Percentiles rank a stretch among this genome's conserved stretches.
phyloP scores from a whole-genome alignment of 2,797 vertebrate species.

The Gymnothorax javanicus region DNA sequence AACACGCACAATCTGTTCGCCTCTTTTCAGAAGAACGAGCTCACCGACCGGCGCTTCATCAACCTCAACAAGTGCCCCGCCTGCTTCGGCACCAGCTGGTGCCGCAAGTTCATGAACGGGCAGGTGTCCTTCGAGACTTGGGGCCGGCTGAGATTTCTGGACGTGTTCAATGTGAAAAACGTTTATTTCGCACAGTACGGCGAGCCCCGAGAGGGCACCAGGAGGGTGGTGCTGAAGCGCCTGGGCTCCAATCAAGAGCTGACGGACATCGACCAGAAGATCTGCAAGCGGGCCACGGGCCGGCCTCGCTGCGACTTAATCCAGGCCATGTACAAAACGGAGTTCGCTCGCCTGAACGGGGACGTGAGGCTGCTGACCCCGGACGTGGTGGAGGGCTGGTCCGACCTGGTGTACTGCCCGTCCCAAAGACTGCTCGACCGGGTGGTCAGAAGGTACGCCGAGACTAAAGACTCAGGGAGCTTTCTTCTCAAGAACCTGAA shows the following conservation, averaged over 20 bases:
- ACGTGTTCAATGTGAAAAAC: slow-evolving; percentile 97
- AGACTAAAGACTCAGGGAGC: slow-evolving; percentile 98
- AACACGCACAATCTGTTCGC: slow-evolving; percentile 96
- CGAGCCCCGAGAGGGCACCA: slow-evolving; percentile 93
- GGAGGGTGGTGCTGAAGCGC: slow-evolving; percentile 92
- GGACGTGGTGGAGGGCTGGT: slow-evolving; percentile 97
- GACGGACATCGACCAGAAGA: slow-evolving; percentile 93
- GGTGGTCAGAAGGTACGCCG: slow-evolving; percentile 92
- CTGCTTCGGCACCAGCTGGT: slow-evolving; percentile 99
- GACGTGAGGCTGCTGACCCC: slow-evolving; percentile 96
- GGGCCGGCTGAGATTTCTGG: slow-evolving; percentile 92
- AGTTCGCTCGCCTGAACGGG: slow-evolving; percentile 94
- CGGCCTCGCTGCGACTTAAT: slow-evolving; percentile 92
- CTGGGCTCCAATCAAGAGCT: slow-evolving; percentile 95
- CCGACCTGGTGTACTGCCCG: slow-evolving; percentile 96
- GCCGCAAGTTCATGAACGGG: slow-evolving; percentile 97
- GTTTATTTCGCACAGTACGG: slow-evolving; percentile 97
- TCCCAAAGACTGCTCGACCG: slow-evolving; percentile 96
- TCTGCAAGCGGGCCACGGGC: slow-evolving; percentile 95
- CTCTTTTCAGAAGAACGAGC: slow-evolving; percentile 97
- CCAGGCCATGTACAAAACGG: slow-evolving; percentile 94
- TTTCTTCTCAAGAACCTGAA: slow-evolving; percentile 97
- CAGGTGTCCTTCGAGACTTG: slow-evolving; percentile 96
- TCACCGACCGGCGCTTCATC: slow-evolving; percentile 93
- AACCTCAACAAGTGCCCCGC: slow-evolving; percentile 99